Evolutionary conservation across 2,888 invertebrate species (phyloP).

Genomic region (Pasiphila rectangulata): DNA sequence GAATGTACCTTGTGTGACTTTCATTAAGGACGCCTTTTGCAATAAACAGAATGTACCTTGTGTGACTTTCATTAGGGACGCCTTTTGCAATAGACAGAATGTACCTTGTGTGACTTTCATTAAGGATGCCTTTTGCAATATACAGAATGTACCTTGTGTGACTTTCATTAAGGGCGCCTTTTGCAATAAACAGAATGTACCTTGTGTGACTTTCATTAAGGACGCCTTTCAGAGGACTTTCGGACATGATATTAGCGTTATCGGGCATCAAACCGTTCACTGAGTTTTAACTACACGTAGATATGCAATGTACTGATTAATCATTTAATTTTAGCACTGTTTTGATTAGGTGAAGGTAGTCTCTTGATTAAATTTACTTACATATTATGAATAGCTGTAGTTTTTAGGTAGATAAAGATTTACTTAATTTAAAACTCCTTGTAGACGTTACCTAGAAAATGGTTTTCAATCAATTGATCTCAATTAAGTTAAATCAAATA

Average conservation of each 20-base stretch:
- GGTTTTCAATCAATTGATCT: too few species aligned
- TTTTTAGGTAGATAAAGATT: neutral
- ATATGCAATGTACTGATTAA: neutral
- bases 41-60: slow-evolving; percentile 46
- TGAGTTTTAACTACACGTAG: slow-evolving; percentile 23
- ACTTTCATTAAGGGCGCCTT: slow-evolving; percentile 54
- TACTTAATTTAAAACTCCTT: neutral
- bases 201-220: slow-evolving; percentile 53
- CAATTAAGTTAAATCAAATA: too few species aligned
- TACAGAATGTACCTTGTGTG: slow-evolving; percentile 42
- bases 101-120: slow-evolving; percentile 50
- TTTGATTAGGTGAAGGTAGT: neutral
- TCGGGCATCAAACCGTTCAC: slow-evolving; percentile 72
- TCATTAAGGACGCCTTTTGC: slow-evolving; percentile 49
- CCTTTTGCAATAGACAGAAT: slow-evolving; percentile 50
- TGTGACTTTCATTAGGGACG: slow-evolving; percentile 53
- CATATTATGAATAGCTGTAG: too few species aligned
- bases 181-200: slow-evolving; percentile 47
- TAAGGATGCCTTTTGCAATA: slow-evolving; percentile 49
- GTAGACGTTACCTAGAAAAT: too few species aligned
- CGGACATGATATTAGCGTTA: slow-evolving; percentile 30
- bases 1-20: slow-evolving; percentile 45
- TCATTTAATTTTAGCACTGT: neutral
- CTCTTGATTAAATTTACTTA: neutral
- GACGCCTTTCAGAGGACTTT: too few species aligned